These are phyloP conservation scores for Arvicanthis niloticus DNA, from an alignment of 2,113 vertebrate genomes.

Conservation along the genomic window DNA sequence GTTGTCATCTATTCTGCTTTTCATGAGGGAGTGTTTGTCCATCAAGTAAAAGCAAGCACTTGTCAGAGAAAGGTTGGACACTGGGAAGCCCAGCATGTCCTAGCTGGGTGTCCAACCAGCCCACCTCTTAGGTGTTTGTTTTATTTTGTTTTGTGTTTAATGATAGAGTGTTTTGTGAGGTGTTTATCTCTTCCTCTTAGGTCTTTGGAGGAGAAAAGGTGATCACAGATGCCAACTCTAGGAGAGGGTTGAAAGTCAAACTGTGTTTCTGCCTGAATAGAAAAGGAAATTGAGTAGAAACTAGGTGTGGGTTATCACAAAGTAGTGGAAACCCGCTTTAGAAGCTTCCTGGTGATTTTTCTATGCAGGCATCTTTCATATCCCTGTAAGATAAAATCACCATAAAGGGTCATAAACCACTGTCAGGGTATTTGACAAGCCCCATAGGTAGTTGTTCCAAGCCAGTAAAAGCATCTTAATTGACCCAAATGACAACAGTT, in stretches of 20 bases:
- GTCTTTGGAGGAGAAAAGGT: constrained; percentile 59
- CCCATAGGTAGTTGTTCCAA: constrained; percentile 75
- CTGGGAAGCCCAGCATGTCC: constrained; percentile 43
- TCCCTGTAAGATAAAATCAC: constrained; percentile 77
- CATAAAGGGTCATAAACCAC: constrained; percentile 67
- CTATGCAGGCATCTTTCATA: constrained; percentile 75
- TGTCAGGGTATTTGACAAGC: constrained; percentile 78
- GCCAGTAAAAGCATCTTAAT: constrained; percentile 82
- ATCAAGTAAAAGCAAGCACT: not conserved
- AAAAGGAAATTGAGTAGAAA: constrained; percentile 49
- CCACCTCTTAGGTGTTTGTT: constrained; percentile 55
- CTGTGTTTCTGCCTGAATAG: constrained; percentile 52
- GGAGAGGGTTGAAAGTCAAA: constrained; percentile 43
- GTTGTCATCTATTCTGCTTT: constrained; percentile 14
- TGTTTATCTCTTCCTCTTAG: constrained; percentile 64
- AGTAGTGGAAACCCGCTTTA: not conserved
- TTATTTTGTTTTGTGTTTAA: not conserved
- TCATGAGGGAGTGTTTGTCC: constrained; percentile 21
- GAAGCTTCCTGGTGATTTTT: constrained; percentile 52
- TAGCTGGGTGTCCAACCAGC: not conserved
- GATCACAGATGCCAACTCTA: constrained; percentile 68
- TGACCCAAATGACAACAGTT: constrained; percentile 83
- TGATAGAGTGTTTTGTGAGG: not conserved
- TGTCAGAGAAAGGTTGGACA: not conserved
- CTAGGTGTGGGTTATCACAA: constrained; percentile 55